Percentiles rank a stretch among this genome's conserved stretches.
phyloP scores from a whole-genome alignment of 2,888 invertebrate genomes.

The Heliconius charithonia region DNA sequence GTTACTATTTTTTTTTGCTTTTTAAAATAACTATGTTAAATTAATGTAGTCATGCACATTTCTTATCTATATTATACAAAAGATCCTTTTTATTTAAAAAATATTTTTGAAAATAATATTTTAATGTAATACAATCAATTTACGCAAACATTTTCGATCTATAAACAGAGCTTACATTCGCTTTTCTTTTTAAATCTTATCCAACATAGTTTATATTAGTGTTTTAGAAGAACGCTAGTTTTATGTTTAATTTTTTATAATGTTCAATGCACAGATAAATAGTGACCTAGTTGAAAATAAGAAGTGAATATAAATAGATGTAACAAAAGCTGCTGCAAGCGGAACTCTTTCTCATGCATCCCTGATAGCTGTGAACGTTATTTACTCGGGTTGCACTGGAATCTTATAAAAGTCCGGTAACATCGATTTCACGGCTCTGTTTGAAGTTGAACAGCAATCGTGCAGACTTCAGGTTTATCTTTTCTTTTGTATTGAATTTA shows the following conservation, averaged over 20 bases:
- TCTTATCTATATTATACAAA: neutral
- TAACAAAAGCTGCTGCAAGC: conserved; percentile 21
- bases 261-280: conserved; percentile 25
- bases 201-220: neutral
- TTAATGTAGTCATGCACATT: neutral
- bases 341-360: conserved; percentile 25
- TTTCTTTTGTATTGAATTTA: neutral
- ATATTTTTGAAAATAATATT: neutral
- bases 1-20: no score
- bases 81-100: neutral
- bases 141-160: neutral
- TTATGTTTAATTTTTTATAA: neutral
- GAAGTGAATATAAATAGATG: conserved; percentile 27
- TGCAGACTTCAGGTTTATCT: neutral
- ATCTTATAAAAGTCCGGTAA: conserved; percentile 15
- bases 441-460: conserved; percentile 4
- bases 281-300: conserved; percentile 20
- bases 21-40: no score
- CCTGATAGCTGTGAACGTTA: conserved; percentile 22
- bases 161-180: neutral
- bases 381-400: conserved; percentile 26
- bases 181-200: neutral
- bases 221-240: neutral
- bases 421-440: conserved; percentile 12
- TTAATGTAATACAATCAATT: neutral